These are phyloP conservation scores for Callyntrura guangdongensis DNA, from an alignment of 2,888 invertebrate genomes.

Conservation along the genomic window DNA sequence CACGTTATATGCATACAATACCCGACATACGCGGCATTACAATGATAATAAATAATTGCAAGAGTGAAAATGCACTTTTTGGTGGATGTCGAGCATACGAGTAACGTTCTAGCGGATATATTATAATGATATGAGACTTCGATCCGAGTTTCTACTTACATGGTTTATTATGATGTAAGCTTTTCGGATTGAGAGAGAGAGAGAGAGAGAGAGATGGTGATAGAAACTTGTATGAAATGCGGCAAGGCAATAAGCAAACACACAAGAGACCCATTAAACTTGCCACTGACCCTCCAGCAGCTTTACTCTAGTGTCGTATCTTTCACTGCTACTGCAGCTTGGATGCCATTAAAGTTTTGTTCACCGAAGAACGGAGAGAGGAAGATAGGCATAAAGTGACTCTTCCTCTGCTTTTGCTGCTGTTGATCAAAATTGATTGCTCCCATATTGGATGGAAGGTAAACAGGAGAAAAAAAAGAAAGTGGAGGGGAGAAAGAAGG, in stretches of 20 bases:
- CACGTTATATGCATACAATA: slow-evolving; percentile 36
- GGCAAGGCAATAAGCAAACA: slow-evolving; percentile 68
- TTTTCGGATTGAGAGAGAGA: neutral
- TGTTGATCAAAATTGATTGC: slow-evolving; percentile 83
- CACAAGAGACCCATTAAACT: slow-evolving; percentile 83
- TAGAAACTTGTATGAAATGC: slow-evolving; percentile 54
- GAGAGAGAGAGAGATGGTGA: slow-evolving; percentile 10
- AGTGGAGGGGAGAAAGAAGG: slow-evolving; percentile 49
- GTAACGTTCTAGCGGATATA: neutral
- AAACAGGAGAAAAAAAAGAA: slow-evolving; percentile 74
- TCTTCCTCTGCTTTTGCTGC: slow-evolving; percentile 37
- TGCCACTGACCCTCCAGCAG: slow-evolving; percentile 79
- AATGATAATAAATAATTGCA: slow-evolving; percentile 50
- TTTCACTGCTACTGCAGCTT: slow-evolving; percentile 18
- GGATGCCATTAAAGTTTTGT: slow-evolving; percentile 39
- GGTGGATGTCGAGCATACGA: neutral
- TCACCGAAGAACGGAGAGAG: neutral
- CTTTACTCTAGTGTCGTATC: slow-evolving; percentile 15
- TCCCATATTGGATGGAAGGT: slow-evolving; percentile 81
- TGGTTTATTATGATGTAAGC: slow-evolving; percentile 31
- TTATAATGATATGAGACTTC: neutral
- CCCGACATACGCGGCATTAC: neutral
- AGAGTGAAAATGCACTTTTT: slow-evolving; percentile 48
- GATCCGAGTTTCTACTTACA: neutral
- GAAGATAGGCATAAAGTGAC: slow-evolving; percentile 27